phyloP scores from a whole-genome alignment of 2,888 invertebrate genomes.

The Deilephila porcellus region DNA sequence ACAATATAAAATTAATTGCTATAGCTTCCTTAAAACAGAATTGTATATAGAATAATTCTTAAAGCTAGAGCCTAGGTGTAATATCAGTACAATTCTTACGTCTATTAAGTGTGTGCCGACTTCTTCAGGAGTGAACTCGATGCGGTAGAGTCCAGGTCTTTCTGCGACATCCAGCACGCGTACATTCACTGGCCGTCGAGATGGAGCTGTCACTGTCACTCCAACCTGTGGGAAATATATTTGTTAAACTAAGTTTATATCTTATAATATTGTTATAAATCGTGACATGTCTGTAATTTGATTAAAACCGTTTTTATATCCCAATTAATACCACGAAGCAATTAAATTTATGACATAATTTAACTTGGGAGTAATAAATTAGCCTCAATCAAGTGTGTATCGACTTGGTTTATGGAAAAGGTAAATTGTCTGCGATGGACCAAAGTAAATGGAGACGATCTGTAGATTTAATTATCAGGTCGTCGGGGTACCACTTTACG shows the following conservation, averaged over 20 bases:
- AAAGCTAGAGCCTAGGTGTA: too few relatives aligned
- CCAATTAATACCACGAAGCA: not conserved
- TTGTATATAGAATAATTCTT: too few relatives aligned
- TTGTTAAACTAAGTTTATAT: too few relatives aligned
- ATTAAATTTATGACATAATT: not conserved
- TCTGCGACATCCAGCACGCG: slow-evolving; percentile 92
- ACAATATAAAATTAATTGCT: too few relatives aligned
- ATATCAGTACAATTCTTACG: slow-evolving; percentile 77
- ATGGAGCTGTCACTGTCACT: slow-evolving; percentile 92
- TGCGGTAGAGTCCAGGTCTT: slow-evolving; percentile 92
- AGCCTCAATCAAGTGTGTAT: not conserved
- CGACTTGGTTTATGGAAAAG: not conserved
- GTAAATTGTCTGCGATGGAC: not conserved
- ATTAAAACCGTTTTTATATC: not conserved
- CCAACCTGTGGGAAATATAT: slow-evolving; percentile 66
- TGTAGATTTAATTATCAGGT: slow-evolving; percentile 21
- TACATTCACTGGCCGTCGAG: slow-evolving; percentile 92
- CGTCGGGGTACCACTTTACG: slow-evolving; percentile 28
- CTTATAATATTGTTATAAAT: not conserved
- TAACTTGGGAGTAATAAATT: not conserved
- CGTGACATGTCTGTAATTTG: not conserved
- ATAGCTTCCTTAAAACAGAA: too few relatives aligned
- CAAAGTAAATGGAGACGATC: slow-evolving; percentile 18
- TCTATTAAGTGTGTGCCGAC: slow-evolving; percentile 98
- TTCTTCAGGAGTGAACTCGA: slow-evolving; percentile 96